These are phyloP conservation scores for Scolopax bukidnonensis DNA, from an alignment of 2,797 vertebrate genomes.

Conservation along the genomic window DNA sequence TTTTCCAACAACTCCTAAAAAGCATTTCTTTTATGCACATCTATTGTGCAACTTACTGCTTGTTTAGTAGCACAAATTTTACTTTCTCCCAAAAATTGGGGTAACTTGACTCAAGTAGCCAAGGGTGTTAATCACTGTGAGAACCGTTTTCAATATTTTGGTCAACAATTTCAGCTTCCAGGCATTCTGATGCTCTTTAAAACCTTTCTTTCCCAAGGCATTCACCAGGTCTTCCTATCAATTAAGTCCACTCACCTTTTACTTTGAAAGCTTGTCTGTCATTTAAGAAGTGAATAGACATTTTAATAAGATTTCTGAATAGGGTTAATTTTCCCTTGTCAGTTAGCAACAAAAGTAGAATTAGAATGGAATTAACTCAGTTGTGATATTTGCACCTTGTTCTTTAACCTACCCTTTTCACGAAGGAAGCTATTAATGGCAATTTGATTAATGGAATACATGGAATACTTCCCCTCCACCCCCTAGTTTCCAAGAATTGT, in stretches of 20 bases:
- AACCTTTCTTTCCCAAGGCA: neutral
- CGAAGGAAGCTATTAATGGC: neutral
- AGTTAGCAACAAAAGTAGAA: neutral
- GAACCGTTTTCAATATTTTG: neutral
- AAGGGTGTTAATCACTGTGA: neutral
- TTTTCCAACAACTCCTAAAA: neutral
- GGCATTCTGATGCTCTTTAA: neutral
- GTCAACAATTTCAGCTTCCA: neutral
- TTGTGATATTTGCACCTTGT: neutral
- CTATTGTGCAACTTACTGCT: neutral
- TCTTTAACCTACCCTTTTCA: neutral
- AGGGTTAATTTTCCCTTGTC: neutral
- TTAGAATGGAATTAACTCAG: neutral
- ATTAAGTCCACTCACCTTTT: neutral
- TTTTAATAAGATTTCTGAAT: neutral
- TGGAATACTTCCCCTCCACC: neutral
- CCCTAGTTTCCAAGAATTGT: neutral
- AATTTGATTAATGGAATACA: neutral
- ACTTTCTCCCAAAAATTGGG: neutral
- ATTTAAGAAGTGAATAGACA: neutral
- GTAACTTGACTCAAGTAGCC: neutral
- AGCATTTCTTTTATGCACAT: neutral
- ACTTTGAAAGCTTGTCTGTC: neutral
- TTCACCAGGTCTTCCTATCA: neutral
- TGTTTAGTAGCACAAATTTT: neutral